These are phyloP conservation scores for Drosophila birchii DNA, from an alignment of 2,888 invertebrate species.

Conservation along the genomic window DNA sequence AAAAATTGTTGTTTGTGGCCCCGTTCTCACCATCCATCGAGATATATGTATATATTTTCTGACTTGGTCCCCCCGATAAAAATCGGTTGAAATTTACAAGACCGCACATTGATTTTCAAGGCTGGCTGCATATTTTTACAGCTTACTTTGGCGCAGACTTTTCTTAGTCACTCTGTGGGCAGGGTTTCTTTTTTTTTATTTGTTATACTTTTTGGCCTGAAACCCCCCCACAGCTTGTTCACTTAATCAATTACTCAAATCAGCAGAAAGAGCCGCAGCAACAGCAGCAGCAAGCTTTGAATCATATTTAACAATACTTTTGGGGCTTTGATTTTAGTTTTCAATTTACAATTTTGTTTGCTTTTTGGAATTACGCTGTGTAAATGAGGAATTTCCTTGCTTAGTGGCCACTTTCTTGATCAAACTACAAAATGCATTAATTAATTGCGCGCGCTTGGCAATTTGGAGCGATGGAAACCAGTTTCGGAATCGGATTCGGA, in stretches of 20 bases:
- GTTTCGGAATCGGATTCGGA: slow-evolving; percentile 32
- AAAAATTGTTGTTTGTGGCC: slow-evolving; percentile 14
- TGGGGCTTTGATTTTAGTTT: slow-evolving; percentile 34
- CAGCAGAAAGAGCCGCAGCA: slow-evolving; percentile 10
- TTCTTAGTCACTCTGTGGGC: slow-evolving; percentile 29
- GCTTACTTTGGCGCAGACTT: slow-evolving; percentile 24
- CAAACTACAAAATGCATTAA: slow-evolving; percentile 58
- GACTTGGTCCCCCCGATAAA: slow-evolving; percentile 10
- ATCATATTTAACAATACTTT: slow-evolving; percentile 43
- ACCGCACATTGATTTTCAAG: slow-evolving; percentile 31
- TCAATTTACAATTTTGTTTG: slow-evolving; percentile 24
- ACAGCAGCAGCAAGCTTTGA: slow-evolving; percentile 4
- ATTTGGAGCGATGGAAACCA: slow-evolving; percentile 59
- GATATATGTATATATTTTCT: neutral
- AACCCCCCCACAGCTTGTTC: slow-evolving; percentile 30
- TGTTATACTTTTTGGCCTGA: slow-evolving; percentile 15
- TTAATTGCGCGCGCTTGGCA: slow-evolving; percentile 68
- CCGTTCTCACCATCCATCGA: slow-evolving; percentile 19
- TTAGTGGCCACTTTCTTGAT: slow-evolving; percentile 23
- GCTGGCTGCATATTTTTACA: slow-evolving; percentile 21
- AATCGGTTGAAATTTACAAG: slow-evolving; percentile 26
- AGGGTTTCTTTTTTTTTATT: neutral
- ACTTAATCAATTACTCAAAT: slow-evolving; percentile 64
- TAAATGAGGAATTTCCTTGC: slow-evolving; percentile 69
- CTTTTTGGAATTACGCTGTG: slow-evolving; percentile 45